Base-by-base conservation (phyloP, 30 jellyfish, hydroid and myxozoan genomes). In the Aurelia aurita region DNA sequence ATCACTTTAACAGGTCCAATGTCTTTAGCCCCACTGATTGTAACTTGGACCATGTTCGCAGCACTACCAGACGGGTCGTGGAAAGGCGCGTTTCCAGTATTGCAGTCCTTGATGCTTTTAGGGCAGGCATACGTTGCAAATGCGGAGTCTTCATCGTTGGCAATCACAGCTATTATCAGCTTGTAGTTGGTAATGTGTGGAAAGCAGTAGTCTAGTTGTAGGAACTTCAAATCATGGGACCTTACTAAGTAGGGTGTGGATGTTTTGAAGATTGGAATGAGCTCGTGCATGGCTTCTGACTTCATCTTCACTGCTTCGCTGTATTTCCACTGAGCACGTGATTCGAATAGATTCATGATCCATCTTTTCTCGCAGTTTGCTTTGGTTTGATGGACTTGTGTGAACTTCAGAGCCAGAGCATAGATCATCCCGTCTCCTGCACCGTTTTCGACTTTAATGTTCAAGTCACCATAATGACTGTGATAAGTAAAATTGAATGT, bases 71-170 rank as follows among this genome's bases (percentile, higher is more conserved):
- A 58, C 3, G 83, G 49, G 84, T 86, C 95, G 25, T 86, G 74
- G 73, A 73, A 86, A 15, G 89, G 89, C 1, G 95, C 89, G 20
- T 25, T 74, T 5, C 79, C 28, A 1, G 89, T 69, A n/a, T 49
- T 39, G 71, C 89, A 73, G 21, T 55, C 68, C n/a, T 51, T 39
- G 13, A 67, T 57, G 58, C 84, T 57, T 10, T 35, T 39, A 21
- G 95, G 77, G 69, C 95, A 86, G 12, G 89, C 95, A 43, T 86
- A 86, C 10, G 95, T 86, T 28, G 89, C 95, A 62, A 86, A 86
- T 20, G 89, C 89, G 9, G 95, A 86, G 7, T 72, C 34, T 46
- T 75, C 79, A 59, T 86, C 89, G 10, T 69, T 54, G 11, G 89
- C 95, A 29, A 86, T 39, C 21, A 76, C 89, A 14, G 95, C 76